Conservation (phyloP, 2,888 invertebrate genomes). For the Leucophenga montana region DNA sequence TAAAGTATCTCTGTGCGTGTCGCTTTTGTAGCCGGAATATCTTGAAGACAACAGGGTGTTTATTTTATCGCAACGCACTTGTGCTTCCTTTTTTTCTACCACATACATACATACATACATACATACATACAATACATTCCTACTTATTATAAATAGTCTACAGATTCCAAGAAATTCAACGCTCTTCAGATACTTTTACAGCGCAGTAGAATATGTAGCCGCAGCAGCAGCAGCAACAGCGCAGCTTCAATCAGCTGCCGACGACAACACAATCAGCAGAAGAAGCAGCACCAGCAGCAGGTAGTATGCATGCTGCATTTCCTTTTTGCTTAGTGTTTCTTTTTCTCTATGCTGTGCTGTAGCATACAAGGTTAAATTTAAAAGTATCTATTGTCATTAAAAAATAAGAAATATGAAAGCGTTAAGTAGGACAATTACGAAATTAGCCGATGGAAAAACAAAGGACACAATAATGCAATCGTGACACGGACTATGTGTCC, state of each 20-base stretch:
- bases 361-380: not conserved
- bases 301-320: not conserved
- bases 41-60: constrained; percentile 29
- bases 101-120: constrained; percentile 32
- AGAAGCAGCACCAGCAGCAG: not conserved
- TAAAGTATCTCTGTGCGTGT: constrained; percentile 23
- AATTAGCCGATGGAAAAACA: no score
- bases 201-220: no score
- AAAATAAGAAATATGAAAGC: no score
- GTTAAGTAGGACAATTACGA: no score
- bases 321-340: not conserved
- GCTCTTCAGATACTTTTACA: not conserved
- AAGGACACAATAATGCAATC: no score
- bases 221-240: constrained; percentile 1
- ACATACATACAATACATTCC: constrained; percentile 3
- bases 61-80: constrained; percentile 43
- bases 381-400: no score
- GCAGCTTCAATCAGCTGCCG: constrained; percentile 11
- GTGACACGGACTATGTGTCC: no score
- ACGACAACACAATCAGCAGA: not conserved
- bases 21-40: not conserved
- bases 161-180: constrained; percentile 1
- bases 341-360: not conserved
- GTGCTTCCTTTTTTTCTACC: constrained; percentile 35
- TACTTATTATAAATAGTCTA: constrained; percentile 20